Evolutionary conservation across 2,888 invertebrate genomes (phyloP).

Genomic region (Aleiodes testaceus): DNA sequence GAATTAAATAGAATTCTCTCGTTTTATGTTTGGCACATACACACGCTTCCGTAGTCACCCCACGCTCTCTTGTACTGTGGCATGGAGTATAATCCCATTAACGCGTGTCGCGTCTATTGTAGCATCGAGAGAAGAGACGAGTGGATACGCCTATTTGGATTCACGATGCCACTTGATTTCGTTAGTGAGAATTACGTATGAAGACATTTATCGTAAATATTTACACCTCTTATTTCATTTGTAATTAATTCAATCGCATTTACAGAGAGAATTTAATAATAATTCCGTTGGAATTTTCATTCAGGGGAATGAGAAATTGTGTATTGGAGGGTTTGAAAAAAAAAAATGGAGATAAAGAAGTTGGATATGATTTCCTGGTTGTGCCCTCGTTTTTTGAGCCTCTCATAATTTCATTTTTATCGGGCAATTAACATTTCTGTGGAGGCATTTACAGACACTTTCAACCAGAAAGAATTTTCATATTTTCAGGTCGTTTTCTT

Average conservation of each 20-base stretch:
- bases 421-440: conserved; percentile 70
- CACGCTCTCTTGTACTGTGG: conserved; percentile 30
- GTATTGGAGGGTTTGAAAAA: not conserved
- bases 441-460: conserved; percentile 11
- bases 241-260: not conserved
- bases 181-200: conserved; percentile 31
- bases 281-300: not conserved
- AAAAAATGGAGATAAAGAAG: conserved; percentile 53
- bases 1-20: conserved; percentile 30
- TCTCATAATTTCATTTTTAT: conserved; percentile 69
- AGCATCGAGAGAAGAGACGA: conserved; percentile 55
- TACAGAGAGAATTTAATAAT: not conserved
- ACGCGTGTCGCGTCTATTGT: conserved; percentile 62
- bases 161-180: conserved; percentile 40
- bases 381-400: conserved; percentile 60
- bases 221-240: not conserved
- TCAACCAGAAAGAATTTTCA: conserved; percentile 29
- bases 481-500: conserved; percentile 21
- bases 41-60: conserved; percentile 43
- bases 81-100: conserved; percentile 63
- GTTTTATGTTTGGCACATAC: conserved; percentile 41
- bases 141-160: conserved; percentile 44
- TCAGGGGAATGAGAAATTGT: not conserved
- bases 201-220: conserved; percentile 28
- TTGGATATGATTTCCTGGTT: conserved; percentile 64